Percentiles rank a stretch among this genome's conserved stretches.
These are phyloP conservation scores for Drosophila buzzatii DNA, from an alignment of 2,888 invertebrate species.

Conservation along the genomic window DNA sequence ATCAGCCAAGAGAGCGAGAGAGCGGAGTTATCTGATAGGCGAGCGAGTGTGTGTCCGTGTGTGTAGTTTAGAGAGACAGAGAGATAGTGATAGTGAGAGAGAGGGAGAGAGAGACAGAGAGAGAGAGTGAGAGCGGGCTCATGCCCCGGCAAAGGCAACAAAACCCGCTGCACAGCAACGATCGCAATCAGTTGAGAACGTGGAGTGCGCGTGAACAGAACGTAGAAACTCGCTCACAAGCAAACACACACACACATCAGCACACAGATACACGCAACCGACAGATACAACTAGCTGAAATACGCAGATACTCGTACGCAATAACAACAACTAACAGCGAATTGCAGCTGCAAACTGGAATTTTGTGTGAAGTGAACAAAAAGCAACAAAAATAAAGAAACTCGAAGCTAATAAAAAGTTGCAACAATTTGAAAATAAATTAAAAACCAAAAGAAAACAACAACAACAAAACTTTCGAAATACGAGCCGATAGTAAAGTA, in stretches of 20 bases:
- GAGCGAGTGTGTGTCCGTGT: conserved; percentile 10
- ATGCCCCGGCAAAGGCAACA: conserved; percentile 53
- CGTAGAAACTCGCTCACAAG: conserved; percentile 14
- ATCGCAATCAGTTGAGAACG: conserved; percentile 74
- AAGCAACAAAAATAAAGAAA: conserved; percentile 47
- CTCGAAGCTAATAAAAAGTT: conserved; percentile 39
- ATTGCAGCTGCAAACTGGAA: conserved; percentile 77
- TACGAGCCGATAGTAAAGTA: conserved; percentile 68
- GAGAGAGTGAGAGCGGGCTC: conserved; percentile 9
- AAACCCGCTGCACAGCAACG: conserved; percentile 67
- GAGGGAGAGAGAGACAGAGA: conserved; percentile 2
- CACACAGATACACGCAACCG: conserved; percentile 9
- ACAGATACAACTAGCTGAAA: conserved; percentile 40
- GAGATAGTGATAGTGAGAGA: background rate
- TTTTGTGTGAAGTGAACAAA: conserved; percentile 56
- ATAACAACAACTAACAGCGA: conserved; percentile 37
- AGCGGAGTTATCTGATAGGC: conserved; percentile 5
- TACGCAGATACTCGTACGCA: conserved; percentile 58
- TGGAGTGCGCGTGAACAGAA: conserved; percentile 61
- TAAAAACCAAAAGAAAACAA: conserved; percentile 13
- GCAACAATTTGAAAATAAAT: conserved; percentile 50
- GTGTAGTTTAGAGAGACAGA: conserved; percentile 2
- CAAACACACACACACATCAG: background rate
- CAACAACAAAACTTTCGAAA: conserved; percentile 76
- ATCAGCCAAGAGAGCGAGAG: conserved; percentile 6